These are phyloP conservation scores for Drosophila koepferae DNA, from an alignment of 2,888 invertebrate species.

Conservation along the genomic window DNA sequence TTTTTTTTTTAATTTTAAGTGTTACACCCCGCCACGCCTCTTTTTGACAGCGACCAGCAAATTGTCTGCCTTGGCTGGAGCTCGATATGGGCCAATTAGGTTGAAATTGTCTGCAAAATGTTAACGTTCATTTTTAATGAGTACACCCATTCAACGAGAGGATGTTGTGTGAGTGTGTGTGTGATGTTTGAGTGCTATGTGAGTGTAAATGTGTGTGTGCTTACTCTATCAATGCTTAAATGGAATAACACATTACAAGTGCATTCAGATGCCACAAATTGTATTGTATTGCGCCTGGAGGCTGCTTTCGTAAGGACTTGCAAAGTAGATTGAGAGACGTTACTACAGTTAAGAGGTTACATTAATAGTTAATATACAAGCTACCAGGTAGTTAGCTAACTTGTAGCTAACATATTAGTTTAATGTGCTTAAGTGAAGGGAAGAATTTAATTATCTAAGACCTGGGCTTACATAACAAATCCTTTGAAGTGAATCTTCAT, in stretches of 20 bases:
- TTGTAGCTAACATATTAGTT: not conserved
- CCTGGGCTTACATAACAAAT: no score
- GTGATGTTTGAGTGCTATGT: not conserved
- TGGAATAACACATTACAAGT: slow-evolving; percentile 1
- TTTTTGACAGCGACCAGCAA: not conserved
- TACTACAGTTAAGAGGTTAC: no score
- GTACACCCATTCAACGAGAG: slow-evolving; percentile 33
- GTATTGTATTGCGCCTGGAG: not conserved
- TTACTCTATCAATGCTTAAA: slow-evolving; percentile 23
- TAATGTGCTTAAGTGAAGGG: no score
- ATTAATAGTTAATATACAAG: no score
- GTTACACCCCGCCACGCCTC: not conserved
- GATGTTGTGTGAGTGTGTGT: slow-evolving; percentile 16
- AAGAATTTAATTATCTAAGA: not conserved
- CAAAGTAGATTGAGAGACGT: not conserved
- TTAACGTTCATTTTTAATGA: slow-evolving; percentile 65
- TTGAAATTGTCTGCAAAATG: slow-evolving; percentile 75
- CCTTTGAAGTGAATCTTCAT: no score
- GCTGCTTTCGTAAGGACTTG: not conserved
- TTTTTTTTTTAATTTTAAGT: slow-evolving; percentile 10
- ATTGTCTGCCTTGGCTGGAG: slow-evolving; percentile 33
- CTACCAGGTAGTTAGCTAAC: not conserved
- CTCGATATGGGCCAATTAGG: slow-evolving; percentile 70
- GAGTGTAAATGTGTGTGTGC: not conserved
- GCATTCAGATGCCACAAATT: not conserved